A percentile compares a stretch with the other conserved stretches of the same genome.
Conservation (phyloP, 2,797 vertebrate genomes). For the Takifugu ocellatus region DNA sequence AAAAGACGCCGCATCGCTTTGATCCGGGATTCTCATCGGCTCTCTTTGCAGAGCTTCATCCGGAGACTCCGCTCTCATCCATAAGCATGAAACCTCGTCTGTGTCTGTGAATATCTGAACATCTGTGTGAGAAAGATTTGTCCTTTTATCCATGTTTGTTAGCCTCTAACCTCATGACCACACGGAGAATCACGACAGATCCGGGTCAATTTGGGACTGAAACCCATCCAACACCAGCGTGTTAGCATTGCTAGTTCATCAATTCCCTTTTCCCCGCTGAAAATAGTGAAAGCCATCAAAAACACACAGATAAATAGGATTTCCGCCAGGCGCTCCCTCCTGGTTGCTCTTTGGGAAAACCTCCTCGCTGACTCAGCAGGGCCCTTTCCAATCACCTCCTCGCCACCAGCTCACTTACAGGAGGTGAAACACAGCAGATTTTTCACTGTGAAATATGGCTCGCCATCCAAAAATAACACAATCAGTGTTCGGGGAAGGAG, state of each 20-base stretch:
- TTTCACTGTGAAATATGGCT: conserved; percentile 8
- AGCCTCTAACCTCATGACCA: neutral
- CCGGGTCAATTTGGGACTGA: too few species aligned
- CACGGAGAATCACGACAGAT: too few species aligned
- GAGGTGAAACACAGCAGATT: conserved; percentile 20
- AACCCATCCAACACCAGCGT: too few species aligned
- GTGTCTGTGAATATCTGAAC: too few species aligned
- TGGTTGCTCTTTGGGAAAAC: conserved; percentile 30
- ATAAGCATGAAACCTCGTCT: neutral
- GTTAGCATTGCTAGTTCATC: too few species aligned
- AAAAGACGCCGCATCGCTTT: conserved; percentile 2
- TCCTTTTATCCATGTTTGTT: too few species aligned
- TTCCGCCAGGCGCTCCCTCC: conserved; percentile 23
- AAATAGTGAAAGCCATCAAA: conserved; percentile 22
- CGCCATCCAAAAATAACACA: conserved; percentile 31
- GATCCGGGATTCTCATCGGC: neutral
- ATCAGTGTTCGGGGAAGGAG: conserved; percentile 11
- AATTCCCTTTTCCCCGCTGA: conserved; percentile 16
- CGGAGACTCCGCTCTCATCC: neutral
- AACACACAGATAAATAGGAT: conserved; percentile 21
- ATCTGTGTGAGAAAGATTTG: too few species aligned
- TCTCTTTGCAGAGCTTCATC: neutral
- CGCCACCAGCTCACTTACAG: conserved; percentile 13
- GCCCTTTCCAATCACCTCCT: conserved; percentile 31
- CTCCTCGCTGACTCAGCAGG: conserved; percentile 47